Conservation (phyloP, 2,888 invertebrate species). For the Neelides folsomi region DNA sequence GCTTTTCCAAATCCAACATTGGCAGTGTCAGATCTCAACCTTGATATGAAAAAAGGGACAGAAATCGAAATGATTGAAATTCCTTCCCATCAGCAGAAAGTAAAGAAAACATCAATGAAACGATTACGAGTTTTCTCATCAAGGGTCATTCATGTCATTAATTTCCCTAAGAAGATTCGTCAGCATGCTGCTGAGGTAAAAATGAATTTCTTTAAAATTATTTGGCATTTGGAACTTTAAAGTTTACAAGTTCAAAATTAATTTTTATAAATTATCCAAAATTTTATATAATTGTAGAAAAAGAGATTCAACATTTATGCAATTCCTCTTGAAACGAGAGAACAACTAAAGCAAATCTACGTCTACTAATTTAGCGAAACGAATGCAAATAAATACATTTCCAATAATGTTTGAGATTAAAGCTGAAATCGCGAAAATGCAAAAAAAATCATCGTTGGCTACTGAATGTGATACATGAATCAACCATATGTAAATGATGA, state of each 20-base stretch:
- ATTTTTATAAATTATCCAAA: too few species aligned
- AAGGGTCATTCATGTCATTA: constrained; percentile 19
- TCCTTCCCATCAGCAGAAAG: neutral
- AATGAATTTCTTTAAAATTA: too few species aligned
- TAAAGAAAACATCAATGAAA: neutral
- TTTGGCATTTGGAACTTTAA: too few species aligned
- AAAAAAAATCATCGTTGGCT: too few species aligned
- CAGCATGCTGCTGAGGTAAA: constrained; percentile 19
- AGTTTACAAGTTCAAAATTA: too few species aligned
- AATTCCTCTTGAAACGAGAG: constrained; percentile 27
- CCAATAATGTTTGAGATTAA: too few species aligned
- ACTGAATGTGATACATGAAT: too few species aligned
- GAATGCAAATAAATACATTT: too few species aligned
- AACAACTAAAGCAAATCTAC: constrained; percentile 31
- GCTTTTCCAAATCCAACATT: neutral
- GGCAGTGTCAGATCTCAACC: neutral
- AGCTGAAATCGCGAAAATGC: too few species aligned
- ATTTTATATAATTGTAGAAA: constrained; percentile 6
- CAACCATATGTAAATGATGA: too few species aligned
- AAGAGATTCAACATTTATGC: constrained; percentile 30
- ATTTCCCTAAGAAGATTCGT: constrained; percentile 25
- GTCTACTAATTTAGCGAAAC: constrained; percentile 21
- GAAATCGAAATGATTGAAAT: too few species aligned
- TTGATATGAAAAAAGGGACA: neutral
- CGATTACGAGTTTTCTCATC: constrained; percentile 1